phyloP scores from a whole-genome alignment of 2,797 vertebrate species.

The Melanotaenia pygmaea region DNA sequence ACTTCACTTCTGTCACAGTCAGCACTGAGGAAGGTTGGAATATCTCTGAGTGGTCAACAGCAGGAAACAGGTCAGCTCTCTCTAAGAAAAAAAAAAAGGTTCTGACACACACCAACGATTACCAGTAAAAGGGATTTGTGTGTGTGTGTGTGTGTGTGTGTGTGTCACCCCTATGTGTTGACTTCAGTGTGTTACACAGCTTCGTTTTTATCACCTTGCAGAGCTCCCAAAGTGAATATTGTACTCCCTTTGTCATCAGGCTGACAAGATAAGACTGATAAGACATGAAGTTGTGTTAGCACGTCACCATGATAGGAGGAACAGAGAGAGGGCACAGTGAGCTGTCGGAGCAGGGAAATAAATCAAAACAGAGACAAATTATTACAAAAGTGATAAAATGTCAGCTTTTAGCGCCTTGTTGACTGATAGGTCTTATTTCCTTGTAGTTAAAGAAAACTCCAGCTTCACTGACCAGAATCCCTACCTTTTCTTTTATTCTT shows the following conservation, averaged over 20 bases:
- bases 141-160: neutral
- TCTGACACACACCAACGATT: conserved; percentile 12
- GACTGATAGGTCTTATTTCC: neutral
- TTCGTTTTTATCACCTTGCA: conserved; percentile 53
- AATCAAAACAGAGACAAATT: conserved; percentile 16
- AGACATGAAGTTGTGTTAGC: conserved; percentile 63
- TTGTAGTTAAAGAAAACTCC: neutral
- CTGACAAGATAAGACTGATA: conserved; percentile 70
- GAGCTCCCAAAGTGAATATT: conserved; percentile 70
- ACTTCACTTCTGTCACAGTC: conserved; percentile 37
- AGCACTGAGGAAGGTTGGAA: conserved; percentile 59
- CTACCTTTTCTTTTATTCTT: neutral
- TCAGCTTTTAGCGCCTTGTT: neutral
- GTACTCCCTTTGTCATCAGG: conserved; percentile 76
- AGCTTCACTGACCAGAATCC: neutral
- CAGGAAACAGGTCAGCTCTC: conserved; percentile 46
- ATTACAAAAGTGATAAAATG: conserved; percentile 10
- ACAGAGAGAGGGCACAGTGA: conserved; percentile 36
- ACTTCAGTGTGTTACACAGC: conserved; percentile 42
- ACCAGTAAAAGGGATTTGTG: conserved; percentile 2
- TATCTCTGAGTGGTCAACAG: conserved; percentile 48
- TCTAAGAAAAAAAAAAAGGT: conserved; percentile 23
- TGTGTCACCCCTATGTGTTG: conserved; percentile 3
- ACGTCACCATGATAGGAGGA: conserved; percentile 48
- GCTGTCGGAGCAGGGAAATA: conserved; percentile 12